A percentile compares a stretch with the other conserved stretches of the same genome.
phyloP scores from a whole-genome alignment of 2,888 invertebrate genomes.

The Platypus cylindrus region DNA sequence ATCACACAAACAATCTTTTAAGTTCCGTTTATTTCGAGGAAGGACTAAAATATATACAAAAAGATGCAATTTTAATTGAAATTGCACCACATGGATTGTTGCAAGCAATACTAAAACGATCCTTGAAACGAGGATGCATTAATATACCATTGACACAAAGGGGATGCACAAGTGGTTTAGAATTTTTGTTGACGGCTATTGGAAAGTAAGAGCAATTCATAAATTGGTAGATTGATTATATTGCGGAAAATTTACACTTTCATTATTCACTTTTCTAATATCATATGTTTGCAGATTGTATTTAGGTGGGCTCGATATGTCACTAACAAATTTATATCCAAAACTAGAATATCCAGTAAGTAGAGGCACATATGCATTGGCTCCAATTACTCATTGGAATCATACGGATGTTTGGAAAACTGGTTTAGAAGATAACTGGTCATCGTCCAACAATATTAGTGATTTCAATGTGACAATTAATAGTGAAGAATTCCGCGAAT shows the following conservation, averaged over 20 bases:
- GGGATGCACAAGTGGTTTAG: slow-evolving; percentile 50
- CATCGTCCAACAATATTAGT: slow-evolving; percentile 27
- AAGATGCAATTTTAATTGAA: slow-evolving; percentile 73
- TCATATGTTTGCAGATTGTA: slow-evolving; percentile 48
- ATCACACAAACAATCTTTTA: slow-evolving; percentile 54
- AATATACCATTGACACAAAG: slow-evolving; percentile 67
- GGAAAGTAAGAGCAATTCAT: slow-evolving; percentile 43
- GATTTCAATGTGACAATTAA: slow-evolving; percentile 36
- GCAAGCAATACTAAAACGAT: slow-evolving; percentile 73
- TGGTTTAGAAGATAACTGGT: slow-evolving; percentile 28
- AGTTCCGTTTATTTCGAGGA: slow-evolving; percentile 72
- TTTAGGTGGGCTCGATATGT: slow-evolving; percentile 64
- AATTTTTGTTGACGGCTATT: slow-evolving; percentile 47
- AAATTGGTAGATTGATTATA: not conserved
- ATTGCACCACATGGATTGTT: slow-evolving; percentile 83
- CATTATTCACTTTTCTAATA: no score
- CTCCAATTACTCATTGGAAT: slow-evolving; percentile 78
- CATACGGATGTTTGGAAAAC: slow-evolving; percentile 67
- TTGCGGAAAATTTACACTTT: not conserved
- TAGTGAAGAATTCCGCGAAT: slow-evolving; percentile 35
- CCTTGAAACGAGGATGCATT: slow-evolving; percentile 52
- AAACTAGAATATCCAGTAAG: slow-evolving; percentile 71
- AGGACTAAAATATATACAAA: slow-evolving; percentile 63
- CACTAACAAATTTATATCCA: slow-evolving; percentile 66
- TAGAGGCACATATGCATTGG: slow-evolving; percentile 71